Evolutionary conservation across 2,797 vertebrate genomes (phyloP), one percentile per base, ranked within the genome.

Genomic region (Rhinatrema bivittatum): DNA sequence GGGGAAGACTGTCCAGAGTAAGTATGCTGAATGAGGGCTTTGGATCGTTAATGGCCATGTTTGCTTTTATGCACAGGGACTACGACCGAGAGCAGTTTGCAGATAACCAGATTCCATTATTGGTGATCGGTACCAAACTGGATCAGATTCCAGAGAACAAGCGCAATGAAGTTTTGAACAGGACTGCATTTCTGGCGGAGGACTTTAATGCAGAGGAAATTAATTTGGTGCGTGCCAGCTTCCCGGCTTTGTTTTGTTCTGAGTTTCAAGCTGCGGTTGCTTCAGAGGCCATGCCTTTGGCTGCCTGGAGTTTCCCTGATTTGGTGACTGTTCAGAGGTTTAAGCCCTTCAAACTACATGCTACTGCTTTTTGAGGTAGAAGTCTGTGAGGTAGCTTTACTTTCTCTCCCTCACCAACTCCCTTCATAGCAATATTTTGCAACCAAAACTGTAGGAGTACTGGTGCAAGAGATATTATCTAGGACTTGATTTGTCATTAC

Each of bases 191-290:
- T 68, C 66, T 99, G 41, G 95, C 94, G 34, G 95, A 99, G 66
- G 95, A 99, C 78, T 98, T 98, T 68, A 94, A 91, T 19, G 91
- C 94, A 19, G 95, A 98, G 67, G 95, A 99, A 70, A 98, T 99
- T 46, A 98, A 98, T 74, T 82, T 99, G 49, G 96, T 98, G 42
- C 34, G 86, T 78, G 42, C 34, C 37, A 53, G 28, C 34, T 41
- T 24, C 7, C 12, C 4, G n/a, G 2, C 18, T 29, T 27, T 39
- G 5, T 10, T 48, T 50, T 30, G 33, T 51, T 40, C 29, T 9
- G 6, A 18, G 11, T 22, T 3, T 21, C 13, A 27, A 37, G 6
- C 29, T 18, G 7, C 4, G 45, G 10, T 32, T 29, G 17, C 1
- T 48, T 31, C 36, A 36, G 9, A 15, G 5, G 4, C 1, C 5